Evolutionary conservation across 2,888 invertebrate genomes (phyloP).

Genomic region (Drosophila longiperda): DNA sequence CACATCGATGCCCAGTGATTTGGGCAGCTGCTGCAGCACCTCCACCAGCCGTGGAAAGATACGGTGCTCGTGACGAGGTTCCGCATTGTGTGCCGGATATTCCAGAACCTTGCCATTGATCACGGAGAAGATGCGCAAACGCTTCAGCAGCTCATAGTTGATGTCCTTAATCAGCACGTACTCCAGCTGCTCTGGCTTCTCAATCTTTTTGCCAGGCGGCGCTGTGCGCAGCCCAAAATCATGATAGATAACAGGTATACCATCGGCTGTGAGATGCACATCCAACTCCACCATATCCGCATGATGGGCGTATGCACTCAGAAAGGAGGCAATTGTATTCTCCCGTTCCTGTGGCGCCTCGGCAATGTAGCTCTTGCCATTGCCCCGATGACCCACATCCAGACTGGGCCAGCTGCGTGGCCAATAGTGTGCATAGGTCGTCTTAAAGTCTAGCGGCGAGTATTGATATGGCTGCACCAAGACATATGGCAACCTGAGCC

Average conservation of each 20-base stretch:
- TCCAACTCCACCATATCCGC: conserved; percentile 99
- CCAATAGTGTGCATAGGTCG: conserved; percentile 94
- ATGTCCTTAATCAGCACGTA: conserved; percentile 97
- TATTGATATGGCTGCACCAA: conserved; percentile 83
- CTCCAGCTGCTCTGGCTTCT: conserved; percentile 92
- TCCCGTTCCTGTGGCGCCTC: conserved; percentile 91
- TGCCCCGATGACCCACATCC: conserved; percentile 97
- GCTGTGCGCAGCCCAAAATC: conserved; percentile 94
- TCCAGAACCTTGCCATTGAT: conserved; percentile 89
- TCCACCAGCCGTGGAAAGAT: conserved; percentile 97
- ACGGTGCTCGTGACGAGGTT: conserved; percentile 92
- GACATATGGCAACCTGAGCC: conserved; percentile 88
- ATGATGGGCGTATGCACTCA: conserved; percentile 94
- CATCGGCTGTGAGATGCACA: conserved; percentile 98
- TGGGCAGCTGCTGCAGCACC: conserved; percentile 92
- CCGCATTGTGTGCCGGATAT: conserved; percentile 89
- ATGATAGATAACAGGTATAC: conserved; percentile 97
- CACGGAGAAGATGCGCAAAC: conserved; percentile 94
- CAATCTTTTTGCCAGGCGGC: conserved; percentile 87
- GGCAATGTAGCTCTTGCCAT: conserved; percentile 93
- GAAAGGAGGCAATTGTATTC: conserved; percentile 97
- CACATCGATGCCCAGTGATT: conserved; percentile 97
- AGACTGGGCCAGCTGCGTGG: conserved; percentile 92
- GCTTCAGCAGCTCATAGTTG: conserved; percentile 94
- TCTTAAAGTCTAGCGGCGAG: conserved; percentile 89